Evolutionary conservation across 2,797 vertebrate species (phyloP), one percentile per base, ranked within the genome.

Genomic region (Tokudaia muenninki): DNA sequence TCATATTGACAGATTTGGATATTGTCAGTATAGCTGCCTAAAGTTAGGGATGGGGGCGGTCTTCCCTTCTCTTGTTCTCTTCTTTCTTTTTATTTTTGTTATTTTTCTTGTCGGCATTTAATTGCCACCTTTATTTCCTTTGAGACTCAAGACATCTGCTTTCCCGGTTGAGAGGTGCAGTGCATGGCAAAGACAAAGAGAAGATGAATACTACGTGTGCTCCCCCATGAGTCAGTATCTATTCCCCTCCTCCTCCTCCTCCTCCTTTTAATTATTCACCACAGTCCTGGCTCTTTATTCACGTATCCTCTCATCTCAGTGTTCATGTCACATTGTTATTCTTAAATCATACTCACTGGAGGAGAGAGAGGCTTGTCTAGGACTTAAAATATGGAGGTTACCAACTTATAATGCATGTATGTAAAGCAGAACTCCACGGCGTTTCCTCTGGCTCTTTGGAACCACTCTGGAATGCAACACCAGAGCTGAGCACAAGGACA

Each of bases 101-200:
- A 96, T 96, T 97, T 95, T 98, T 98, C 96, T 97, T 97, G 98
- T 97, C 98, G 97, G 98, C 98, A 98, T 98, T 98, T 99, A 99
- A 98, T 98, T 98, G 98, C 98, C 98, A 98, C 98, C 97, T 98
- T 99, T 98, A 98, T 98, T 98, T 98, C 97, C 98, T 98, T 98
- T 98, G 98, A 98, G 97, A 98, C 97, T 98, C 98, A 98, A 98
- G 98, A 98, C 98, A 98, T 98, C 97, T 98, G 97, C 97, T 98
- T 98, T 98, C 98, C 98, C 95, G 77, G 96, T 98, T 98, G 97
- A 98, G 97, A 98, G 97, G 98, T 98, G 98, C 98, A 97, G 97
- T 97, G 95, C 98, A 96, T 97, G 97, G 97, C 97, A 92, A 97
- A 98, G 97, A 98, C 97, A 98, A 98, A 98, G 97, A 96, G 98